These are phyloP conservation scores for Phocoena sinus DNA, from an alignment of 2,113 vertebrate species.

Conservation along the genomic window DNA sequence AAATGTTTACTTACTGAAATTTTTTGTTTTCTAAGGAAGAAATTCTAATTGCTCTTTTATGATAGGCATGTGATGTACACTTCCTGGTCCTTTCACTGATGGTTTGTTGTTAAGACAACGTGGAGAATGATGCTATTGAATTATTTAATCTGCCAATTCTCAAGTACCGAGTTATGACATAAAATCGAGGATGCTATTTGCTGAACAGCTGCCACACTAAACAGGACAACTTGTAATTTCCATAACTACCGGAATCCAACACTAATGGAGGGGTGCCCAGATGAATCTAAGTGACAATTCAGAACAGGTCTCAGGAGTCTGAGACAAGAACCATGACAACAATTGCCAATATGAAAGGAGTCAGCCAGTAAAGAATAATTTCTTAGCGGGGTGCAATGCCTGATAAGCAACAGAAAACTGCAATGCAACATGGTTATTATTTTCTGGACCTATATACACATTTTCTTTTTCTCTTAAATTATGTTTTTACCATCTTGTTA, in stretches of 20 bases:
- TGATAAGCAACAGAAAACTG: neutral
- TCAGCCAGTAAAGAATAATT: neutral
- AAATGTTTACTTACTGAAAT: neutral
- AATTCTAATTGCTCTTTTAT: neutral
- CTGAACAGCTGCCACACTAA: neutral
- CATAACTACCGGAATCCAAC: neutral
- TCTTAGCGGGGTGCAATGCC: neutral
- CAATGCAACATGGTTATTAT: neutral
- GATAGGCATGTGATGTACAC: neutral
- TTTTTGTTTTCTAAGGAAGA: neutral
- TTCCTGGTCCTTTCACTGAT: neutral
- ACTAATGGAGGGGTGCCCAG: neutral
- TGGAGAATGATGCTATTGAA: neutral
- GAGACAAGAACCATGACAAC: neutral
- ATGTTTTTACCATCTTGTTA: neutral
- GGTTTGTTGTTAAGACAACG: neutral
- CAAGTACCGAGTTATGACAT: neutral
- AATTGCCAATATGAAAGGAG: neutral
- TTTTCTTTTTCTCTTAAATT: conserved; percentile 1
- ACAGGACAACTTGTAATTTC: neutral
- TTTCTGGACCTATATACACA: neutral
- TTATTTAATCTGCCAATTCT: neutral
- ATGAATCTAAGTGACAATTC: neutral
- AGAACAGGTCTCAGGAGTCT: neutral
- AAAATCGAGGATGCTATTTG: neutral